phyloP scores from a whole-genome alignment of 2,113 vertebrate species.

The Anthoscopus minutus region DNA sequence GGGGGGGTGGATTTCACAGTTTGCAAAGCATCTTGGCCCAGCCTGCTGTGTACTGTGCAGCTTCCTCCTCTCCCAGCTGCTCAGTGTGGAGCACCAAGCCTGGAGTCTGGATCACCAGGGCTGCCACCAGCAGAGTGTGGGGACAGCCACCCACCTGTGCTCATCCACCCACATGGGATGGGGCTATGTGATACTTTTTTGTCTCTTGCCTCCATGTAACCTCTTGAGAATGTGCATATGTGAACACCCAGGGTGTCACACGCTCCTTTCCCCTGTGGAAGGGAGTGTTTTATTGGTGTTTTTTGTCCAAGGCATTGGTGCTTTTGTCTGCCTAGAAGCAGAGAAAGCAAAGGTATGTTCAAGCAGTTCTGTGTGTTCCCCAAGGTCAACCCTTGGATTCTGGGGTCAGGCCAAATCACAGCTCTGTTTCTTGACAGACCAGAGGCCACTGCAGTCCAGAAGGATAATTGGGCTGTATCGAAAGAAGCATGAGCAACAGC shows the following conservation, averaged over 20 bases:
- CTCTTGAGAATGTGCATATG: not conserved
- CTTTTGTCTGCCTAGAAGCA: too few species aligned
- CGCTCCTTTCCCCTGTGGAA: rapidly evolving
- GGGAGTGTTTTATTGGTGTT: rapidly evolving
- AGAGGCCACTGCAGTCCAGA: not conserved
- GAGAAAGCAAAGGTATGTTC: not conserved
- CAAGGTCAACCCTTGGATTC: not conserved
- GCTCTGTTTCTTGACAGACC: not conserved
- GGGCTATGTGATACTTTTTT: not conserved
- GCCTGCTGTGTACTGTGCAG: not conserved
- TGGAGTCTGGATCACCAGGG: not conserved
- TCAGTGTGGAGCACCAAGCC: not conserved
- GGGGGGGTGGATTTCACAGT: not conserved
- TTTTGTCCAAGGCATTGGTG: too few species aligned
- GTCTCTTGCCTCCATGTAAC: not conserved
- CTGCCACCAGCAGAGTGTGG: not conserved
- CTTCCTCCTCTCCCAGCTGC: not conserved
- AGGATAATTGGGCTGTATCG: not conserved
- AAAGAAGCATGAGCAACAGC: not conserved
- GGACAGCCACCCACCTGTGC: not conserved
- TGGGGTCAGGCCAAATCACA: not conserved
- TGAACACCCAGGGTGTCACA: not conserved
- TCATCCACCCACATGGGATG: not conserved
- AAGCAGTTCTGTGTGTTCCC: not conserved
- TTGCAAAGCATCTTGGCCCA: not conserved